Percentiles rank a stretch among this genome's conserved stretches.
Conservation (phyloP, 2,888 invertebrate species). For the Punctoribates punctum region DNA sequence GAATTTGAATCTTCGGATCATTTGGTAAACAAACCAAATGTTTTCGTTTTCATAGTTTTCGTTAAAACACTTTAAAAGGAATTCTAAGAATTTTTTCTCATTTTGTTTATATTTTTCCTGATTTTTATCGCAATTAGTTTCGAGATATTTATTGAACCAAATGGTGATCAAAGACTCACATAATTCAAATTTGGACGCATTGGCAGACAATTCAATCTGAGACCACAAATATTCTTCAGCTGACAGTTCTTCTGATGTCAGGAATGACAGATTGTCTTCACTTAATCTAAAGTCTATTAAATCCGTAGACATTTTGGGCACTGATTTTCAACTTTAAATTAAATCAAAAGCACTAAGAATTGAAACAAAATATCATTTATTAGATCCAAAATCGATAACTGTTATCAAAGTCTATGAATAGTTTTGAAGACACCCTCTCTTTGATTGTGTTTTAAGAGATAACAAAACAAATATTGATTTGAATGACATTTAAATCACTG, state of each 20-base stretch:
- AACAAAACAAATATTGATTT: too few relatives aligned
- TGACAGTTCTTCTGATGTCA: slow-evolving; percentile 6
- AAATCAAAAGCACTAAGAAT: neutral
- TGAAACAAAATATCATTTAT: neutral
- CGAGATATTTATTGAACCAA: neutral
- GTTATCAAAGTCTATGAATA: neutral
- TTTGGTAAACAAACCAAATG: slow-evolving; percentile 21
- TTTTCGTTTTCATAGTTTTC: slow-evolving; percentile 16
- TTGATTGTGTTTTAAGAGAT: neutral
- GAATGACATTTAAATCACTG: too few relatives aligned
- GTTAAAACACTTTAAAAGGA: neutral
- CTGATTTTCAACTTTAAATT: neutral
- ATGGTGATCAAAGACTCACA: neutral
- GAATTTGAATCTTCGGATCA: neutral
- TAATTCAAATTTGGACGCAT: slow-evolving; percentile 17
- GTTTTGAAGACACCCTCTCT: neutral
- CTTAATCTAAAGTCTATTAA: neutral
- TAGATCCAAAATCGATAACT: neutral
- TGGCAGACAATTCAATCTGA: slow-evolving; percentile 24
- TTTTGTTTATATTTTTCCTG: neutral
- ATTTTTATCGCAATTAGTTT: neutral
- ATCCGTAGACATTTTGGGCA: neutral
- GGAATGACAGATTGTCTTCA: neutral
- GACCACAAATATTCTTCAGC: slow-evolving; percentile 7
- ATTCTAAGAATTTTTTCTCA: neutral